Percentiles rank a stretch among this genome's conserved stretches.
Evolutionary conservation across 1,140 invertebrate species (phyloP).

Genomic region (Atta colombica): DNA sequence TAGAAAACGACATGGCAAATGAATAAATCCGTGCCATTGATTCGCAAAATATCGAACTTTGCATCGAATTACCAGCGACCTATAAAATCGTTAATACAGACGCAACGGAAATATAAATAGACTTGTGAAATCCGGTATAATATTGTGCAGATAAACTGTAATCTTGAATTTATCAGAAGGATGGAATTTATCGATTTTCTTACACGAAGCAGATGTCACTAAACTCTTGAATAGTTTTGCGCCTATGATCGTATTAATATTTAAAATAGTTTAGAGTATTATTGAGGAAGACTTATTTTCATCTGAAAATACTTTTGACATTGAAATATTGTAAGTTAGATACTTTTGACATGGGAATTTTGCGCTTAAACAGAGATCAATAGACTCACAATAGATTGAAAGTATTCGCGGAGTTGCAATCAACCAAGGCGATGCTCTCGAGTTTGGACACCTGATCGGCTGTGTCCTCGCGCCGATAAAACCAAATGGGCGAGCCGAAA

Average conservation of each 20-base stretch:
- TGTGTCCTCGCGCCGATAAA: conserved; percentile 66
- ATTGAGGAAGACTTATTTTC: not conserved
- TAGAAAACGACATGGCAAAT: conserved; percentile 49
- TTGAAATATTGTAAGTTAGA: not conserved
- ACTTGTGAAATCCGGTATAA: not conserved
- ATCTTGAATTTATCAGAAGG: conserved; percentile 35
- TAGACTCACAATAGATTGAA: not conserved
- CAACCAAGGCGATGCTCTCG: conserved; percentile 56
- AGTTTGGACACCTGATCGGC: conserved; percentile 69
- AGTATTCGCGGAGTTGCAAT: not conserved
- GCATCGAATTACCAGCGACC: conserved; percentile 51
- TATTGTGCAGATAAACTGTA: not conserved
- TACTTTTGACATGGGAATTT: conserved; percentile 22
- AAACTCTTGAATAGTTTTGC: conserved; percentile 43
- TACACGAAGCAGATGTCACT: conserved; percentile 57
- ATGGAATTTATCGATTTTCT: conserved; percentile 64
- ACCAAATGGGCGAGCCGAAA: conserved; percentile 85
- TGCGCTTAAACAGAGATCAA: conserved; percentile 4
- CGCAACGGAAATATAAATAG: not conserved
- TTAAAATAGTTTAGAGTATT: conserved; percentile 21
- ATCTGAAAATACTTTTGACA: not conserved
- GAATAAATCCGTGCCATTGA: conserved; percentile 51
- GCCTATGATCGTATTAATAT: conserved; percentile 7
- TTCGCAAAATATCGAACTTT: conserved; percentile 44
- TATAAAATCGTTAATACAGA: conserved; percentile 25